Evolutionary conservation across 1,140 invertebrate species (phyloP), one percentile per base, ranked within the genome.

Genomic region (Conus ventricosus): DNA sequence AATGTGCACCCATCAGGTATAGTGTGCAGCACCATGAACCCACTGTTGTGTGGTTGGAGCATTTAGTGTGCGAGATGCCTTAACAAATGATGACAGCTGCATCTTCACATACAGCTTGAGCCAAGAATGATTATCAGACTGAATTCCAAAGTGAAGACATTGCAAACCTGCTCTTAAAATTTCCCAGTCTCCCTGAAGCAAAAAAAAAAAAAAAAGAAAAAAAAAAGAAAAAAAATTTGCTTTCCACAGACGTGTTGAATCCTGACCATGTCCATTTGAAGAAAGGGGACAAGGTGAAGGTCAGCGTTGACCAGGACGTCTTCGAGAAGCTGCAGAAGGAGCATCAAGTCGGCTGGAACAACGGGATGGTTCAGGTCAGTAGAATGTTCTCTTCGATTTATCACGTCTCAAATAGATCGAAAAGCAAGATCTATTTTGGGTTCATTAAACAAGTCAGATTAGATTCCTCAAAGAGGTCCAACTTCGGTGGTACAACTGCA

Each of bases 271-370:
- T 92, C 0, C 76, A 86, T 5, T 76, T 93, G n/a, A 92, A 91
- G 88, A 86, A 80, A 53, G 97, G 97, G 0, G 97, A 98, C 94
- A 97, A 97, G 92, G 97, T 98, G 8, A 97, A 97, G 94, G 97
- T 98, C 2, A 95, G 96, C 60, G 95, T 97, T 39, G 96, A 97
- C 89, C 96, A 97, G 5, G 97, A 97, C 25, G 87, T 91, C 6
- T 95, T 98, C 20, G 97, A 97, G 94, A 95, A 96, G 83, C 96
- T 98, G 95, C 98, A 98, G 94, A 97, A 97, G 91, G 97, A 87
- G 57, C 51, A 97, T 1, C 97, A 98, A 93, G 97, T 97, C 75
- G 98, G 97, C 10, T 98, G 97, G 97, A 98, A 98, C 96, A 97
- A 97, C 80, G 96, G 97, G 54, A 98, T 98, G 98, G 96, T 96